Conservation (phyloP, 2,797 vertebrate genomes). For the Choloepus didactylus region DNA sequence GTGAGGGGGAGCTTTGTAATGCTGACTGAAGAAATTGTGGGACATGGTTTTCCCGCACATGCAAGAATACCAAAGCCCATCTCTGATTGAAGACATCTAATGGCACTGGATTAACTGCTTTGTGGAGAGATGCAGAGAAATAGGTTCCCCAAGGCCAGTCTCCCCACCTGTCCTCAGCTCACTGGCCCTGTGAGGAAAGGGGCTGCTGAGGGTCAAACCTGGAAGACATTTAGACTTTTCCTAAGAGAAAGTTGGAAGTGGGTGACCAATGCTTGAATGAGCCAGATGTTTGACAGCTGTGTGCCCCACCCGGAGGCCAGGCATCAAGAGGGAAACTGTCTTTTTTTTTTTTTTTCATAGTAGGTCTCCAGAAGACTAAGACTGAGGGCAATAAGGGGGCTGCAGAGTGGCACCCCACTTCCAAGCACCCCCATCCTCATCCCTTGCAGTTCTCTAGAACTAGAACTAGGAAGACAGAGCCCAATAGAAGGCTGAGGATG, state of each 20-base stretch:
- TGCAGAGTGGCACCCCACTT: background rate
- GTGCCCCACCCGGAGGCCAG: background rate
- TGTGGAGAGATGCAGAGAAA: background rate
- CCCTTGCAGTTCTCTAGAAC: background rate
- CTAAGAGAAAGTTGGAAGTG: background rate
- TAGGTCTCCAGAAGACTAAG: background rate
- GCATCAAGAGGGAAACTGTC: background rate
- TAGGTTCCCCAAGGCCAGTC: background rate
- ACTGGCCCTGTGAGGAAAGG: background rate
- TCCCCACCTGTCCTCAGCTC: background rate
- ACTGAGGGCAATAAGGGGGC: background rate
- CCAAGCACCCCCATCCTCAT: accelerated
- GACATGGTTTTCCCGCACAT: background rate
- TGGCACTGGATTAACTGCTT: background rate
- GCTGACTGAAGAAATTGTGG: background rate
- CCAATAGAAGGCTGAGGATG: background rate
- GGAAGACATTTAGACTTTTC: conserved; percentile 41
- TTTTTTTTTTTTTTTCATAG: background rate
- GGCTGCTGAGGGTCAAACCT: background rate
- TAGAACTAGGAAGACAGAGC: background rate
- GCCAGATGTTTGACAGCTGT: conserved; percentile 10
- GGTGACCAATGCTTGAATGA: conserved; percentile 1
- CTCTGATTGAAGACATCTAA: background rate
- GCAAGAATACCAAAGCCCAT: background rate
- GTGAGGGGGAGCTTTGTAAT: background rate